Base-by-base conservation (phyloP, 2,113 vertebrate species). In the Cryptoleucopteryx plumbea region DNA sequence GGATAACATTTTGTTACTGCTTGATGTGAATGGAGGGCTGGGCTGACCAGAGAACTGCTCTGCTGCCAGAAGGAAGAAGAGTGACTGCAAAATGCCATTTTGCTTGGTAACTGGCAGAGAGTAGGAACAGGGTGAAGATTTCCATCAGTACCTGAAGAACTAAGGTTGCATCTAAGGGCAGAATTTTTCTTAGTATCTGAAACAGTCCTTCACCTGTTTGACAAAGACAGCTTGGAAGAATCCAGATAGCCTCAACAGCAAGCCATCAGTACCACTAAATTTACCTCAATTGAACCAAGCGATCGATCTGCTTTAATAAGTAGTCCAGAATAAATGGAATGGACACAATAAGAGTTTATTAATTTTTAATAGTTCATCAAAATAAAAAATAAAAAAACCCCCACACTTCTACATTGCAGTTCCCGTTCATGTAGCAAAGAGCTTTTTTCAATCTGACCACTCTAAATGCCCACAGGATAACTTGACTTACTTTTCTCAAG, bases 351-450 rank as follows among this genome's bases (percentile, higher is more conserved):
- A 6, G 6, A 48, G 11, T 42, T 67, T 52, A 96, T 89, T 61
- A 34, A 94, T 93, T 95, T 79, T 96, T 93, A 86, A 91, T 45
- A 68, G 36, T 53, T 70, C 3, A 2, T 82, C 25, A 85, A 79
- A 88, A 73, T 42, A 52, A 70, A 47, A 52, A 65, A 47, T 45
- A 65, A 29, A 62, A 34, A 53, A 34, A 31, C 4, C 2, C 4
- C 2, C 56, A 52, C 42, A 66, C 29, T 81, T 56, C 16, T 3
- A 87, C 25, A 56, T 1, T 63, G 43, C 48, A 68, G 42, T 79
- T 95, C n/a, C 26, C 9, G 10, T 47, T 71, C 78, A 75, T 0
- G 14, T 6, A 87, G 73, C 61, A 75, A 68, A 95, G 40, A 85
- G 56, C 87, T 32, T 89, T 89, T 78, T 61, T 82, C 84, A 82